Conservation (phyloP, 2,113 vertebrate genomes). For the Crotalus helleri region DNA sequence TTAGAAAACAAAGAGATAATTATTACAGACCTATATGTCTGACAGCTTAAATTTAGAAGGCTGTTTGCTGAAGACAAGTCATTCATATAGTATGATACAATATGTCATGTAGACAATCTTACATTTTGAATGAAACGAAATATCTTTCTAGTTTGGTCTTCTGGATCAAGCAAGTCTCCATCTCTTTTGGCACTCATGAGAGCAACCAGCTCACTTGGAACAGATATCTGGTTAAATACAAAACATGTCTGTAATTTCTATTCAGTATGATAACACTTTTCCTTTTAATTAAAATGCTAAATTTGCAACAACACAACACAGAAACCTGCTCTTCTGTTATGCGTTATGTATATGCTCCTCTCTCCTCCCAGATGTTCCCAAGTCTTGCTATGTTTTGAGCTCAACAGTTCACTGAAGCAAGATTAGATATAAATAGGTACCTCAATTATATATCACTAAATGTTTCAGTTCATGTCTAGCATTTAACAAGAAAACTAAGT, state of each 20-base stretch:
- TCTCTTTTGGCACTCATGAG: slow-evolving; percentile 91
- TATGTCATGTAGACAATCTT: background rate
- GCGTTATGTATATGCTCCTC: background rate
- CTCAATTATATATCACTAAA: background rate
- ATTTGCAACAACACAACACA: background rate
- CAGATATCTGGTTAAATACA: slow-evolving; percentile 76
- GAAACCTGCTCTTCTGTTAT: background rate
- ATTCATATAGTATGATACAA: background rate
- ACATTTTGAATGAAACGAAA: slow-evolving; percentile 90
- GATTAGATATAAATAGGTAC: background rate
- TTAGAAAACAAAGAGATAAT: background rate
- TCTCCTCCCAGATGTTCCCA: background rate
- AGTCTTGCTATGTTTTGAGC: background rate
- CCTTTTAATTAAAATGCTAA: background rate
- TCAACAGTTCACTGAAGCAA: background rate
- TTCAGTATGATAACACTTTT: background rate
- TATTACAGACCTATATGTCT: background rate
- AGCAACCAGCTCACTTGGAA: slow-evolving; percentile 89
- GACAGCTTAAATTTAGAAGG: background rate
- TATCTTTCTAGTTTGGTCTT: slow-evolving; percentile 74
- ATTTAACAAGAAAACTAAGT: background rate
- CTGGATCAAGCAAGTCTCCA: slow-evolving; percentile 81
- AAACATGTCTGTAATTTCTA: background rate
- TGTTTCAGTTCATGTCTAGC: background rate
- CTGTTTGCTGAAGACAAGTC: background rate